A percentile compares a stretch with the other conserved stretches of the same genome.
phyloP scores from a whole-genome alignment of 1,140 invertebrate species.

The Meloidogyne hapla region DNA sequence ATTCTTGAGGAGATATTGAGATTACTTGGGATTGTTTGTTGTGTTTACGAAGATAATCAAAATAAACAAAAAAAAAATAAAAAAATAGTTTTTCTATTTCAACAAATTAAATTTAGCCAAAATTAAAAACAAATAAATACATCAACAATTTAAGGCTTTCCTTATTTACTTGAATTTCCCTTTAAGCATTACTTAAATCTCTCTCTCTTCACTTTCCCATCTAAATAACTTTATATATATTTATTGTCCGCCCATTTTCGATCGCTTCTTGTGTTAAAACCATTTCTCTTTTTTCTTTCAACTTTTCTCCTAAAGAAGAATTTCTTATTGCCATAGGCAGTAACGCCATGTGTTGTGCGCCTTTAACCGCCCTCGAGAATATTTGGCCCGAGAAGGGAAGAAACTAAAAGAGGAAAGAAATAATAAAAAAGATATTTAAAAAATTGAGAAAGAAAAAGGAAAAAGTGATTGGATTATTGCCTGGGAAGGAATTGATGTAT shows the following conservation, averaged over 20 bases:
- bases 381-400: not conserved
- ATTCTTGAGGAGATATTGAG: too few species aligned
- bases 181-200: constrained; percentile 10
- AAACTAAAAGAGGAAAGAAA: not conserved
- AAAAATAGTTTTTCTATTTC: too few species aligned
- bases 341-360: constrained; percentile 5
- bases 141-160: too few species aligned
- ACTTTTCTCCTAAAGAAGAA: constrained; percentile 7
- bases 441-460: not conserved
- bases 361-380: constrained; percentile 10
- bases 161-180: not conserved
- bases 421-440: not conserved
- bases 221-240: not conserved
- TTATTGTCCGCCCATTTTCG: constrained; percentile 1
- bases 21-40: too few species aligned
- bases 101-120: too few species aligned
- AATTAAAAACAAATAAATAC: too few species aligned
- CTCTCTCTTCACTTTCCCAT: not conserved
- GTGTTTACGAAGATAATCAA: too few species aligned
- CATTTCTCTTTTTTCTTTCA: not conserved
- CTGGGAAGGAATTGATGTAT: not conserved
- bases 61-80: too few species aligned
- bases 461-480: constrained; percentile 6
- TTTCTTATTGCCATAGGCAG: not conserved
- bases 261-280: not conserved